These are phyloP conservation scores for Caenorhabditis remanei DNA, from an alignment of 1,140 invertebrate genomes.

Conservation along the genomic window DNA sequence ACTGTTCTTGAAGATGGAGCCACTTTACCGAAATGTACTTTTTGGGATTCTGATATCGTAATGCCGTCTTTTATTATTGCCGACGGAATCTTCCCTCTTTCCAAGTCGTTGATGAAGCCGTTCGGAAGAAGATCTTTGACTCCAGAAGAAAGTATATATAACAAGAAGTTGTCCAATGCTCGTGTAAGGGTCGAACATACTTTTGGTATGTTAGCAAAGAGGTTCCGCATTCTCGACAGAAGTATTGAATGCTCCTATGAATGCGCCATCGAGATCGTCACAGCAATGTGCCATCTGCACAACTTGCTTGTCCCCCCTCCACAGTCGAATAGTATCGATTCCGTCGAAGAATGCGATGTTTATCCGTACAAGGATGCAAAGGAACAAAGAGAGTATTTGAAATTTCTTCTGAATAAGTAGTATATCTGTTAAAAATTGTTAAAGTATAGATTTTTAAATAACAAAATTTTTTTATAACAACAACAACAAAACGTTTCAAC, in stretches of 20 bases:
- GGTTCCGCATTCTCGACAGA: not conserved
- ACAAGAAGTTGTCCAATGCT: not conserved
- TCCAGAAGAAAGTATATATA: not conserved
- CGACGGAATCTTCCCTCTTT: not conserved
- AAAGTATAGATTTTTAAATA: too few species aligned
- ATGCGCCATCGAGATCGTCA: not conserved
- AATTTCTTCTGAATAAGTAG: too few species aligned
- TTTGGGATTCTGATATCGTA: too few species aligned
- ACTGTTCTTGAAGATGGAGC: not conserved
- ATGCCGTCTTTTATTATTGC: not conserved
- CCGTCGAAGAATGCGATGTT: not conserved
- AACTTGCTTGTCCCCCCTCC: not conserved
- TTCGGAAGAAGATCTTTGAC: not conserved
- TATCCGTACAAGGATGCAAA: not conserved
- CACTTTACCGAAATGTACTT: not conserved
- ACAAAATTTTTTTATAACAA: too few species aligned
- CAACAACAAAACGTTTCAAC: too few species aligned
- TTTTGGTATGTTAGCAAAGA: not conserved
- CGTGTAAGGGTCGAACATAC: not conserved
- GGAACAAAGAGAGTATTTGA: not conserved
- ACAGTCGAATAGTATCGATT: not conserved
- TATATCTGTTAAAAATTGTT: too few species aligned
- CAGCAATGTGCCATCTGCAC: not conserved
- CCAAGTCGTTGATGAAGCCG: not conserved
- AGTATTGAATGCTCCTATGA: not conserved